Conservation (phyloP, 92 coral and sea anemone genomes). For the Desmophyllum pertusum region DNA sequence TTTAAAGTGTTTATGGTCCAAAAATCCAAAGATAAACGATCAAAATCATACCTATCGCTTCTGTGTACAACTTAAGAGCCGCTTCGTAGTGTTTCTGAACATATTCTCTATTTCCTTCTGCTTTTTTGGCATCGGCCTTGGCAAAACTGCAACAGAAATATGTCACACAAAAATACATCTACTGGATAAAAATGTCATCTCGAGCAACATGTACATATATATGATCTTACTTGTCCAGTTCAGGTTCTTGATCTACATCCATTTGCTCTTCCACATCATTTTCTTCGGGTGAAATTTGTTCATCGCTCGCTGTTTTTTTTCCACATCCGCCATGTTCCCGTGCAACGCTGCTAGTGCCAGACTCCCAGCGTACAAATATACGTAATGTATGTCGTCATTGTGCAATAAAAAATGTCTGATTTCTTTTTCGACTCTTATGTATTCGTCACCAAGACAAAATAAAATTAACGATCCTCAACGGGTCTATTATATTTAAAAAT, state of each 20-base stretch:
- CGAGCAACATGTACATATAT: background rate
- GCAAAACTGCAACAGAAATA: slow-evolving; percentile 58
- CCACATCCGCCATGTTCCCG: slow-evolving; percentile 42
- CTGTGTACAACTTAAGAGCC: slow-evolving; percentile 81
- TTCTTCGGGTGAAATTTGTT: background rate
- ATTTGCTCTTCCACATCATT: slow-evolving; percentile 45
- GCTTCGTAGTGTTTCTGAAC: slow-evolving; percentile 73
- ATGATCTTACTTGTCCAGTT: slow-evolving; percentile 46
- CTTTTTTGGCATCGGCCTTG: slow-evolving; percentile 89
- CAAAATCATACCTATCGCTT: slow-evolving; percentile 83
- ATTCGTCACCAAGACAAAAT: too few species aligned
- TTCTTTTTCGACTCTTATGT: too few species aligned
- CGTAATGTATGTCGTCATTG: background rate
- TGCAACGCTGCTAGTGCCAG: slow-evolving; percentile 16
- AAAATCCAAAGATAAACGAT: background rate
- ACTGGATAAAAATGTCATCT: background rate
- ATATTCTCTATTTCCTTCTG: slow-evolving; percentile 91
- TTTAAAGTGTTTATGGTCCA: background rate
- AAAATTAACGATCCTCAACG: too few species aligned
- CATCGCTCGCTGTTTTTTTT: background rate
- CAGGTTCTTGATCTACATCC: slow-evolving; percentile 62
- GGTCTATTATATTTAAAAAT: too few species aligned
- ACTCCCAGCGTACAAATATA: too few species aligned
- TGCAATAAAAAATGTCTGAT: background rate
- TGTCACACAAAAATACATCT: background rate